Evolutionary conservation across 1,140 invertebrate species (phyloP), one percentile per base, ranked within the genome.

Genomic region (Chelonus insularis): DNA sequence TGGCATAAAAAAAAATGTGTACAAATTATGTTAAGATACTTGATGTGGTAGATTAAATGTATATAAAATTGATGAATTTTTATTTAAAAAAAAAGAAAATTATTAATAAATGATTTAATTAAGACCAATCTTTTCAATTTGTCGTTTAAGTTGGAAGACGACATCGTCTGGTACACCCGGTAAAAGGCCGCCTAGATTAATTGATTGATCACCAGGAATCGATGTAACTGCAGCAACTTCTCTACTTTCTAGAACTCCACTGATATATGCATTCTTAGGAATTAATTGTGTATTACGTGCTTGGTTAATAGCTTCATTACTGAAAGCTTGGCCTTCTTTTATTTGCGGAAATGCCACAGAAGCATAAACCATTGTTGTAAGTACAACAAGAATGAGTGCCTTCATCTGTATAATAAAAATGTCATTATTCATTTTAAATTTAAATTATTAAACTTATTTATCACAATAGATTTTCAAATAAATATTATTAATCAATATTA

Each of bases 301-400:
- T 78, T 93, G 91, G 57, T 87, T 85, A 70, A 93, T 92, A n/a
- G 91, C 91, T 72, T 93, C 91, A 68, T 91, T 90, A 60, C 89
- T 90, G 77, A 91, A 93, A 54, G 85, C 86, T 18, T 88, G 87
- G 0, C 91, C 91, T 67, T 93, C 91, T 64, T 90, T 86, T n/a
- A n/a, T n/a, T 77, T 90, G 88, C 34, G 88, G 89, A 34, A 83
- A 83, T n/a, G 86, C 86, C 4, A 79, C 68, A 36, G 78, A 83
- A 16, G 77, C 68, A 32, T n/a, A 82, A 54, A 78, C 68, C 18
- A 86, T 59, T 23, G 80, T 60, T 51, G 83, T 68, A 4, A 66
- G 65, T 16, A 79, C 11, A 64, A 82, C 76, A 58, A 84, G 37
- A 4, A 57, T 41, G 48, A 71, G 66, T 54, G 67, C 47, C 18